Evolutionary conservation across 2,113 vertebrate species (phyloP).

Genomic region (Casuarius casuarius): DNA sequence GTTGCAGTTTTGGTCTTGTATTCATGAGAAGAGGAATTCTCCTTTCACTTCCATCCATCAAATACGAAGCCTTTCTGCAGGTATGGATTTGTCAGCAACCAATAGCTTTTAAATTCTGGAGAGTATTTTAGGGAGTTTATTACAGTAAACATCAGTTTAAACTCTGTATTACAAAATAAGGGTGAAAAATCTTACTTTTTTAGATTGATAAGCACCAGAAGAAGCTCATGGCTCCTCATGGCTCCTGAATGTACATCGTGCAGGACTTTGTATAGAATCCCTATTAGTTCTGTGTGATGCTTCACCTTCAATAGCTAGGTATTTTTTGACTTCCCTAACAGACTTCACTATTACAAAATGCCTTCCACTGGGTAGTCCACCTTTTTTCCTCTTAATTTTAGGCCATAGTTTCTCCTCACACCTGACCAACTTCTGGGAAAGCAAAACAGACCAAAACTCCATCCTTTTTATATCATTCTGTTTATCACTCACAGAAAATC

Average conservation of each 20-base stretch:
- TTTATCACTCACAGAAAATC: background rate
- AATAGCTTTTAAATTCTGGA: background rate
- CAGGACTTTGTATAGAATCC: background rate
- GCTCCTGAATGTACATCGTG: background rate
- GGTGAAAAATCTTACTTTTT: background rate
- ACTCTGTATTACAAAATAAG: background rate
- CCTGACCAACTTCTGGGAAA: background rate
- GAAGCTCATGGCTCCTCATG: fast-evolving
- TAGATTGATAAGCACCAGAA: background rate
- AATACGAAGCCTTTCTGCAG: background rate
- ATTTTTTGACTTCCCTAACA: background rate
- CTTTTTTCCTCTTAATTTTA: background rate
- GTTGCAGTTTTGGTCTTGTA: background rate
- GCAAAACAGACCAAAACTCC: background rate
- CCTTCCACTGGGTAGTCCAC: background rate
- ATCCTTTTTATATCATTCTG: background rate
- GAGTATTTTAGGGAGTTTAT: background rate
- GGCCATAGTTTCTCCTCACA: background rate
- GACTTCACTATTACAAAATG: background rate
- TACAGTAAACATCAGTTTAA: background rate
- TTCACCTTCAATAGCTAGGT: background rate
- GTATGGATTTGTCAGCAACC: background rate
- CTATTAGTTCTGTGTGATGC: background rate
- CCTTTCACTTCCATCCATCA: background rate
- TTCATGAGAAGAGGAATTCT: background rate